phyloP scores from a whole-genome alignment of 2,113 vertebrate genomes.

The Corythornis cristatus region DNA sequence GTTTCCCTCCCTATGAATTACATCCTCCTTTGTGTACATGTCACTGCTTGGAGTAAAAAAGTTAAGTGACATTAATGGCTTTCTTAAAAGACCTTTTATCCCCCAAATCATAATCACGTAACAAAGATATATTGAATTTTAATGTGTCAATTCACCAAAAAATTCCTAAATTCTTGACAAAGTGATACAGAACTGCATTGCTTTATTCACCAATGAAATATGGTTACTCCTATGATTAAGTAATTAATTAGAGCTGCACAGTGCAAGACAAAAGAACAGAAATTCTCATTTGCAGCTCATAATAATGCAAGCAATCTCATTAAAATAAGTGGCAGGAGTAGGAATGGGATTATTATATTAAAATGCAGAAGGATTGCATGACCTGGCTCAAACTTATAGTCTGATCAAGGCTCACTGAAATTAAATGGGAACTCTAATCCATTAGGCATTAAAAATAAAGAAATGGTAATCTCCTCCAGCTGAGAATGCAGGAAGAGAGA shows the following conservation, averaged over 20 bases:
- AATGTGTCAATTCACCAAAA: neutral
- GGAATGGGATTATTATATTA: neutral
- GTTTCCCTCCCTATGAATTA: neutral
- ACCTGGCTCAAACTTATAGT: neutral
- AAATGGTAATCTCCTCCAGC: constrained; percentile 29
- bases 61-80: neutral
- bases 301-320: constrained; percentile 1
- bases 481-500: constrained; percentile 25
- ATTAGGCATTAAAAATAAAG: constrained; percentile 41
- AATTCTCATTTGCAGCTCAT: neutral
- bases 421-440: constrained; percentile 41
- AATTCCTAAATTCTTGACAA: neutral
- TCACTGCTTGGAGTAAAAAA: neutral
- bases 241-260: constrained; percentile 18
- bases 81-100: neutral
- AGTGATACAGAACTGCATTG: neutral
- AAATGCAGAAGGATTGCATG: constrained; percentile 10
- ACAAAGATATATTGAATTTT: neutral
- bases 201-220: neutral
- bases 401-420: constrained; percentile 33
- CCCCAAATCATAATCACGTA: neutral
- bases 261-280: neutral
- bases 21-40: neutral
- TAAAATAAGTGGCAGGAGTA: neutral
- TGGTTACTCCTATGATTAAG: neutral